A percentile compares a stretch with the other conserved stretches of the same genome.
Conservation (phyloP, 1,140 invertebrate genomes). For the Anagrus nilaparvatae region DNA sequence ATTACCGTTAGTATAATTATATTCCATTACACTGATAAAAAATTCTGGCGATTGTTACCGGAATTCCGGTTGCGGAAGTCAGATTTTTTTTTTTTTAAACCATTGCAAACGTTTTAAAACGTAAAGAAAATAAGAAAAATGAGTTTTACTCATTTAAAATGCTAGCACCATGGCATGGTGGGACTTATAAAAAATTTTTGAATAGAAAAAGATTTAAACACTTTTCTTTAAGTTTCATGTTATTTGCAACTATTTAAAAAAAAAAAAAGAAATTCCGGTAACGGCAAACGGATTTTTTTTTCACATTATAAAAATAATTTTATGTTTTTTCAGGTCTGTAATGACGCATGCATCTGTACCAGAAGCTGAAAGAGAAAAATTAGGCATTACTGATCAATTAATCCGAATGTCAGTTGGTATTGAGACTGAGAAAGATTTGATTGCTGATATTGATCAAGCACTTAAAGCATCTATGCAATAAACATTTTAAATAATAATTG, state of each 20-base stretch:
- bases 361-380: slow-evolving; percentile 51
- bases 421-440: slow-evolving; percentile 78
- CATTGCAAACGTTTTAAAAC: too few species aligned
- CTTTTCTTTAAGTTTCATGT: too few species aligned
- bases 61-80: too few species aligned
- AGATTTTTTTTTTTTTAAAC: background rate
- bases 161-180: too few species aligned
- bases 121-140: slow-evolving; percentile 4
- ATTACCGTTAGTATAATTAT: slow-evolving; percentile 58
- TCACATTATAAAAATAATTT: too few species aligned
- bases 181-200: too few species aligned
- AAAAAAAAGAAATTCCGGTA: too few species aligned
- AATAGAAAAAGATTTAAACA: too few species aligned
- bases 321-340: slow-evolving; percentile 44
- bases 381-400: slow-evolving; percentile 81
- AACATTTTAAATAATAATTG: too few species aligned
- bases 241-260: too few species aligned
- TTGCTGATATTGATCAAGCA: slow-evolving; percentile 81
- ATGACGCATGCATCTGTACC: slow-evolving; percentile 81
- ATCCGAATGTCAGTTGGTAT: slow-evolving; percentile 87
- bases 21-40: slow-evolving; percentile 10
- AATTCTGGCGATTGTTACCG: background rate
- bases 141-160: background rate
- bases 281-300: too few species aligned
- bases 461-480: slow-evolving; percentile 34